Percentiles rank a stretch among this genome's conserved stretches.
Conservation (phyloP, 1,140 invertebrate species). For the Atta texana region DNA sequence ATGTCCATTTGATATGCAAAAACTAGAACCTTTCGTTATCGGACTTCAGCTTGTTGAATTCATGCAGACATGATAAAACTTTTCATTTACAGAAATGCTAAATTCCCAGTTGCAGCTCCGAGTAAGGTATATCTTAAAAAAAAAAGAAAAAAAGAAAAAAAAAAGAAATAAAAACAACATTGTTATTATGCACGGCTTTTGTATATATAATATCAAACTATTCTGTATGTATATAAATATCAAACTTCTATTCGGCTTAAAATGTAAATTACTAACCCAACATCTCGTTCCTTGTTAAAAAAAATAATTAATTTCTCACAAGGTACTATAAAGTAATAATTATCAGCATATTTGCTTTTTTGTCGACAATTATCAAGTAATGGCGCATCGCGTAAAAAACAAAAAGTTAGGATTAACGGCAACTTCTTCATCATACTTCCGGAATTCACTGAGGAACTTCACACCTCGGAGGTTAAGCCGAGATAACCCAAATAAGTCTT, state of each 20-base stretch:
- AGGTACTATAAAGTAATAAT: constrained; percentile 3
- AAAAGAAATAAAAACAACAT: background rate
- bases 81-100: constrained; percentile 11
- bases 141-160: background rate
- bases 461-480: background rate
- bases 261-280: background rate
- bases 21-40: background rate
- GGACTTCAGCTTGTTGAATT: background rate
- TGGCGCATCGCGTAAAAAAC: background rate
- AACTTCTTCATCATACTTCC: constrained; percentile 34
- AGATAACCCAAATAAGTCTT: constrained; percentile 50
- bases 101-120: background rate
- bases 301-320: background rate
- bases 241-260: background rate
- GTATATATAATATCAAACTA: background rate
- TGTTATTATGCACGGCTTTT: background rate
- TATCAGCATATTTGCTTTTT: background rate
- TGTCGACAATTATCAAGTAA: background rate
- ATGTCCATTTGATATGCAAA: background rate
- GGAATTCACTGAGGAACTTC: constrained; percentile 19
- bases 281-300: background rate
- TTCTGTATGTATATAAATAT: background rate
- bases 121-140: background rate
- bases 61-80: background rate
- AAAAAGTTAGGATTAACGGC: constrained; percentile 8